Percentiles rank a stretch among this genome's conserved stretches.
phyloP scores from a whole-genome alignment of 1,140 invertebrate species.

The Drosophila kikkawai region DNA sequence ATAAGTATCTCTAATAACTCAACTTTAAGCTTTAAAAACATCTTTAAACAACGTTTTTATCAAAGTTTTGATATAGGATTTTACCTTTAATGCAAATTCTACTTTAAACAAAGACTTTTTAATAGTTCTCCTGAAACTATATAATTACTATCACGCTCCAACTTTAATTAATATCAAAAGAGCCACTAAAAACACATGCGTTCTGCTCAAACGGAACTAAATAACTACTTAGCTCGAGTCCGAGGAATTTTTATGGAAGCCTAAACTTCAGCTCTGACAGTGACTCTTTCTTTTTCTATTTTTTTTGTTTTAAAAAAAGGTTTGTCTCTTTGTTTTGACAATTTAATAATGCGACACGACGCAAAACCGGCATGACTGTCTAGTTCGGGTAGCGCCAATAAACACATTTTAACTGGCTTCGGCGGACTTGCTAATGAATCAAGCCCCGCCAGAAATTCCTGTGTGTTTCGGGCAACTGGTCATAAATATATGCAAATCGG shows the following conservation, averaged over 20 bases:
- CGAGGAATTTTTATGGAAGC: conserved; percentile 52
- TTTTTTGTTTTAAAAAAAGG: conserved; percentile 4
- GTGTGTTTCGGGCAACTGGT: conserved; percentile 52
- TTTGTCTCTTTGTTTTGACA: conserved; percentile 45
- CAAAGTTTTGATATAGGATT: neutral
- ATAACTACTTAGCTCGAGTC: conserved; percentile 11
- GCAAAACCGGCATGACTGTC: conserved; percentile 66
- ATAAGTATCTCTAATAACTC: neutral
- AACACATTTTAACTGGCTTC: conserved; percentile 60
- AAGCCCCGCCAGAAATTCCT: conserved; percentile 75
- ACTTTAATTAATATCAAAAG: conserved; percentile 6
- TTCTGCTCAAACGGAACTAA: conserved; percentile 53
- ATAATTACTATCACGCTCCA: conserved; percentile 2
- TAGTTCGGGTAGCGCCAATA: conserved; percentile 64
- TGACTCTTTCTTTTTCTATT: conserved; percentile 9
- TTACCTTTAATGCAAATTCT: neutral
- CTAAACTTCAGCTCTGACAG: neutral
- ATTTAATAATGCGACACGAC: conserved; percentile 63
- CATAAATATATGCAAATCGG: conserved; percentile 69
- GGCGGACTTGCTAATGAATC: conserved; percentile 69
- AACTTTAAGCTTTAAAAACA: neutral
- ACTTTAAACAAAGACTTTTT: neutral
- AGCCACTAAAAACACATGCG: conserved; percentile 9
- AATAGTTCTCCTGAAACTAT: neutral
- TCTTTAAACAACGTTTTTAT: neutral